These are phyloP conservation scores for Tauraco hartlaubi DNA, from an alignment of 2,797 vertebrate genomes.

Conservation along the genomic window DNA sequence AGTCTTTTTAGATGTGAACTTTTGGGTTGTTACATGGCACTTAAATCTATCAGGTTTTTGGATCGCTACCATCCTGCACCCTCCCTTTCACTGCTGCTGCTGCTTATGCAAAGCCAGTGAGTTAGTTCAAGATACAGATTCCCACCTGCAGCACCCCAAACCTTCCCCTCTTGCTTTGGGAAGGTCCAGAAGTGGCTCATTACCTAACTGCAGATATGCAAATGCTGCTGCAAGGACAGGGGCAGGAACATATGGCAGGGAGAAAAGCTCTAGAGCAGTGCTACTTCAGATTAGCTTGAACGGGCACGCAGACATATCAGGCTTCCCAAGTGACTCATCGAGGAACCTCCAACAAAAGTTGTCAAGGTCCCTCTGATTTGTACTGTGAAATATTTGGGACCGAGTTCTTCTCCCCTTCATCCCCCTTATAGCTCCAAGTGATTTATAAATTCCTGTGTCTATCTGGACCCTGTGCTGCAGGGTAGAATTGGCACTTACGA, in stretches of 20 bases:
- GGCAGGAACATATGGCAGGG: background rate
- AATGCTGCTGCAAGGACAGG: background rate
- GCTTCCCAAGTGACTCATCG: background rate
- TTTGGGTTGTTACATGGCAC: background rate
- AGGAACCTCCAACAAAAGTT: background rate
- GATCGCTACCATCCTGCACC: background rate
- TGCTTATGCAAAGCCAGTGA: background rate
- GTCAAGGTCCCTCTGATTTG: background rate
- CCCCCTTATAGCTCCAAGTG: background rate
- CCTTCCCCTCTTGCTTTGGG: background rate
- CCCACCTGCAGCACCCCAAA: background rate
- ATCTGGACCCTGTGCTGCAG: background rate
- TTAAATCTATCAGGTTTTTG: background rate
- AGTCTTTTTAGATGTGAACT: background rate
- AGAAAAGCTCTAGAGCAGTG: constrained; percentile 18
- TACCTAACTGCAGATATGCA: background rate
- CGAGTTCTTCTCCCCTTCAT: background rate
- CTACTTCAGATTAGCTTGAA: background rate
- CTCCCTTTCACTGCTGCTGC: background rate
- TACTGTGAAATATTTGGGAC: background rate
- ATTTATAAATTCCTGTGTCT: background rate
- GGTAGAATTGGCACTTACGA: background rate
- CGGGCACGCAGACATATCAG: background rate
- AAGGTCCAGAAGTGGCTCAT: background rate
- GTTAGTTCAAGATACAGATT: background rate